Base-by-base conservation (phyloP, 2,113 vertebrate genomes). In the Taxidea taxus region DNA sequence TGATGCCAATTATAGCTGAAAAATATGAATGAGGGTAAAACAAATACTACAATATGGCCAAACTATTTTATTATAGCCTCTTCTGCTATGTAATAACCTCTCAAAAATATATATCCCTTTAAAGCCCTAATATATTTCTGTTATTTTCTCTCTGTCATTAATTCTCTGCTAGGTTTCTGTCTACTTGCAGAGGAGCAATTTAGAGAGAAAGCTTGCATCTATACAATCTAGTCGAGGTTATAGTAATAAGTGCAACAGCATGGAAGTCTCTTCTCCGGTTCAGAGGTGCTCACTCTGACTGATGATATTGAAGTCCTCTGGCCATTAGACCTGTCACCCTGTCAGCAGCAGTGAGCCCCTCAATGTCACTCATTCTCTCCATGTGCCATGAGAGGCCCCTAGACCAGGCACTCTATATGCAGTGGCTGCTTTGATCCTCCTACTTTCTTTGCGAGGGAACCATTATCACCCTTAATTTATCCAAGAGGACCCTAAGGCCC, bases 21-120 rank as follows among this genome's bases (percentile, higher is more conserved):
- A 62, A 89, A 66, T 77, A 58, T 60, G 77, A 56, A 66, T 87
- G 51, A 82, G 56, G 78, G 60, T 89, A 85, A 85, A 81, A 18
- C 60, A 75, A 82, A 23, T 66, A 93, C 34, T 42, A 31, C 2
- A 64, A 49, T 82, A 62, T 27, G 70, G 12, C 21, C 82, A 68
- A 83, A 83, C 44, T 83, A 44, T 74, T 77, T 74, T 77, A 37
- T 49, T 4, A 68, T 25, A 66, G 14, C 37, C 21, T 44, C 27
- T 72, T 89, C 31, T 72, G 15, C 66, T 81, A 37, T 27, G 2
- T 75, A 91, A 74, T 64, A 84, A 44, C 78, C 70, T 88, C 70
- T 64, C 42, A 89, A 84, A 9, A 85, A 85, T 62, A 88, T 54
- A 78, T 54, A 72, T 21, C 70, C 51, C 23, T 70, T 92, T 49